Percentiles rank a stretch among this genome's conserved stretches.
Evolutionary conservation across 2,888 invertebrate genomes (phyloP).

Genomic region (Chrysina gloriosa): DNA sequence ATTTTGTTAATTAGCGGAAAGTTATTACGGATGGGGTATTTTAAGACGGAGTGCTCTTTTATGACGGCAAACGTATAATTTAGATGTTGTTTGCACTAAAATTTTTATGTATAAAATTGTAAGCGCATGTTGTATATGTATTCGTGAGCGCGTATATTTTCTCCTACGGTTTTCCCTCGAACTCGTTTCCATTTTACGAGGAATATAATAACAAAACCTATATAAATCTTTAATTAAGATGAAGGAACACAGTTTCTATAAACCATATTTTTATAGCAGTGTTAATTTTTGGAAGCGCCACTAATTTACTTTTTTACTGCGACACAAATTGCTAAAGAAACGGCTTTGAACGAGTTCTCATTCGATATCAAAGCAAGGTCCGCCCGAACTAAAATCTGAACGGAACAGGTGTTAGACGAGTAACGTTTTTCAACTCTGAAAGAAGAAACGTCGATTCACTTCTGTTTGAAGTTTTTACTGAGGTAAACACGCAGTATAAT

Average conservation of each 20-base stretch:
- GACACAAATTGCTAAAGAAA: constrained; percentile 12
- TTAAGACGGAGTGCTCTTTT: constrained; percentile 25
- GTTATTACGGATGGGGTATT: constrained; percentile 23
- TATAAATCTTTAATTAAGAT: constrained; percentile 32
- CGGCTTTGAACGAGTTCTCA: constrained; percentile 17
- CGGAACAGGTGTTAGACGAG: constrained; percentile 25
- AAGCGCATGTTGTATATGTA: constrained; percentile 11
- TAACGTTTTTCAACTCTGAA: not conserved
- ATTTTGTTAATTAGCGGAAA: constrained; percentile 31
- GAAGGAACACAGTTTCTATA: constrained; percentile 17
- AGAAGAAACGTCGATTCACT: not conserved
- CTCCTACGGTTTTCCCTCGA: constrained; percentile 17
- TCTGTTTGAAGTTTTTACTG: not conserved
- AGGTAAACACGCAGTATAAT: too few relatives aligned
- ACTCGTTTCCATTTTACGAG: constrained; percentile 26
- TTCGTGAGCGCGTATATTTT: not conserved
- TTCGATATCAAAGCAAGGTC: constrained; percentile 19
- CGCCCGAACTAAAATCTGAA: not conserved
- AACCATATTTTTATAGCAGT: constrained; percentile 31
- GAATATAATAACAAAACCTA: constrained; percentile 30
- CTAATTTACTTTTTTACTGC: constrained; percentile 30
- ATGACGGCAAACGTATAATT: constrained; percentile 28
- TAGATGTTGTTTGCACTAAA: constrained; percentile 34
- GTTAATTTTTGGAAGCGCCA: constrained; percentile 30
- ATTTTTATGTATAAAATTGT: constrained; percentile 33